A percentile compares a stretch with the other conserved stretches of the same genome.
Evolutionary conservation across 37 sponge, comb jelly and placozoan genomes (phyloP).

Genomic region (Theonella swinhoei): DNA sequence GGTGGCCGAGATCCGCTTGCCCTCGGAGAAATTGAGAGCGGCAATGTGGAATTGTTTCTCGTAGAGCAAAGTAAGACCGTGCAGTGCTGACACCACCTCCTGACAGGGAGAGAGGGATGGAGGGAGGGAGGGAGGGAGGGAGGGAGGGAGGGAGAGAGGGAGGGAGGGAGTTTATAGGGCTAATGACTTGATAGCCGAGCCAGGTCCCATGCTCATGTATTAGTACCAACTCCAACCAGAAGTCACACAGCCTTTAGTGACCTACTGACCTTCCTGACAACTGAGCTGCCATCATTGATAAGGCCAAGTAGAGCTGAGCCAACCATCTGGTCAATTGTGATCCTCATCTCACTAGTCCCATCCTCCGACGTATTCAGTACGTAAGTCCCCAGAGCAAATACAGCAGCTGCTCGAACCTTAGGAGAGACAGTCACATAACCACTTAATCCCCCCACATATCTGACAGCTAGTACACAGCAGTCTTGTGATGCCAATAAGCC

Average conservation of each 20-base stretch:
- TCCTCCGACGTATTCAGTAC: constrained; percentile 56
- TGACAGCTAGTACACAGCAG: too few relatives aligned
- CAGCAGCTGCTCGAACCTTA: constrained; percentile 88
- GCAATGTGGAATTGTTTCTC: constrained; percentile 86
- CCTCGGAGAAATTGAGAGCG: constrained; percentile 51
- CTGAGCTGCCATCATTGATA: constrained; percentile 76
- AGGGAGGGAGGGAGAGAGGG: too few relatives aligned
- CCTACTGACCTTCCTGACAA: constrained; percentile 88
- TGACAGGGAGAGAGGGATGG: constrained; percentile 30
- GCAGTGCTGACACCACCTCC: constrained; percentile 89
- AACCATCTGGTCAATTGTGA: constrained; percentile 78
- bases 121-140: background rate
- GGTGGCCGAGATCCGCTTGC: constrained; percentile 5
- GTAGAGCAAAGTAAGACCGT: constrained; percentile 72
- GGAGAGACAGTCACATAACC: background rate
- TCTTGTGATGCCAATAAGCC: too few relatives aligned
- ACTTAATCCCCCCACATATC: too few relatives aligned
- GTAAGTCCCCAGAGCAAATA: constrained; percentile 93
- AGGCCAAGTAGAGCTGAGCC: constrained; percentile 61
- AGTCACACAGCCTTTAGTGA: background rate
- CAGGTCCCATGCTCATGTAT: background rate
- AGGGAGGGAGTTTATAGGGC: too few relatives aligned
- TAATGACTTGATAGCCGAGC: too few relatives aligned
- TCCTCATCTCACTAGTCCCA: constrained; percentile 54
- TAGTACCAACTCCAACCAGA: background rate